Conservation (phyloP, 2,888 invertebrate genomes). For the Cephus pulcher region DNA sequence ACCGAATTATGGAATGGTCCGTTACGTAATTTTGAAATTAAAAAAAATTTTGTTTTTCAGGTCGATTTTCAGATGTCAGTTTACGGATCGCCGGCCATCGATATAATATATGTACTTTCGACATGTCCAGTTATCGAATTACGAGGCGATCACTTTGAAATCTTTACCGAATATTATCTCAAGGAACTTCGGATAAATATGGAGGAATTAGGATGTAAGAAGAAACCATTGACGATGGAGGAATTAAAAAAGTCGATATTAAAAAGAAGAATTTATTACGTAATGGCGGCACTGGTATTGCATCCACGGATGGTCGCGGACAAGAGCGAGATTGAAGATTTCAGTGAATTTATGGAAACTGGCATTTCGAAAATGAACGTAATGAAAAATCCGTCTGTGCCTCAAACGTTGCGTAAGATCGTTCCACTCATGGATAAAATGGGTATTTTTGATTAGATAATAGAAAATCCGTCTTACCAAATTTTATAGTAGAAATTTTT, state of each 20-base stretch:
- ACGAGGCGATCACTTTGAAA: slow-evolving; percentile 36
- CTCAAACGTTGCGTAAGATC: slow-evolving; percentile 30
- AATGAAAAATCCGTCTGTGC: slow-evolving; percentile 38
- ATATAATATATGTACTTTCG: slow-evolving; percentile 42
- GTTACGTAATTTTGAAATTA: background rate
- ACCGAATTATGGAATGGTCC: background rate
- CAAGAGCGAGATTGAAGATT: slow-evolving; percentile 34
- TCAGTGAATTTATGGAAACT: slow-evolving; percentile 24
- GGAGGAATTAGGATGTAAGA: slow-evolving; percentile 34
- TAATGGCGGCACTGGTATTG: slow-evolving; percentile 37
- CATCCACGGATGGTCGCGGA: slow-evolving; percentile 41
- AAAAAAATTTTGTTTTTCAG: slow-evolving; percentile 24
- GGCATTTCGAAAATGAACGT: slow-evolving; percentile 38
- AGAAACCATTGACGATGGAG: slow-evolving; percentile 36
- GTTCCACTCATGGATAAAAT: slow-evolving; percentile 35
- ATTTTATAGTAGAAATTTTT: background rate
- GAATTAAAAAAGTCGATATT: slow-evolving; percentile 37
- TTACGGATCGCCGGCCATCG: slow-evolving; percentile 47
- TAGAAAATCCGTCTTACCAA: background rate
- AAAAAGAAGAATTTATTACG: slow-evolving; percentile 37
- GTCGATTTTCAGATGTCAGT: slow-evolving; percentile 47
- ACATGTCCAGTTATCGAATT: slow-evolving; percentile 36
- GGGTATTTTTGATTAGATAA: slow-evolving; percentile 38
- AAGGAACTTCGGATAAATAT: slow-evolving; percentile 30
- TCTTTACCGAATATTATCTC: slow-evolving; percentile 37